These are phyloP conservation scores for Coenobita brevimanus DNA, from an alignment of 1,140 invertebrate species.

Conservation along the genomic window DNA sequence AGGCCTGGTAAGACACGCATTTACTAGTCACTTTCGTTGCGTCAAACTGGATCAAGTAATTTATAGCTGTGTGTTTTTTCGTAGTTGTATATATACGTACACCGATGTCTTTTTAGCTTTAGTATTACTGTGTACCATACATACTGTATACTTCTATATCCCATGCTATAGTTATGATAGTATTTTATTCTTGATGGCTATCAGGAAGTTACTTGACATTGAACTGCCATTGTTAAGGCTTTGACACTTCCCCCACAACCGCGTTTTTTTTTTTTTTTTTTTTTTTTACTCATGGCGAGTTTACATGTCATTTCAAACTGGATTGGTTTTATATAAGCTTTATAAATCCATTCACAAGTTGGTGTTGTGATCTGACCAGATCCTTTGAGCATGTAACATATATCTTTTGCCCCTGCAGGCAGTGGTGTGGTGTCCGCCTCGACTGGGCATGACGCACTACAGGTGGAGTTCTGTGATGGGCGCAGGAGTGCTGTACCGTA, in stretches of 20 bases:
- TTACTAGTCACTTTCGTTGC: neutral
- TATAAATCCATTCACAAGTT: neutral
- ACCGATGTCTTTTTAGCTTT: too few relatives aligned
- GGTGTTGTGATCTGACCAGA: neutral
- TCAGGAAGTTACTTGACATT: too few relatives aligned
- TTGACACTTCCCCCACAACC: too few relatives aligned
- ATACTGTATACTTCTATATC: too few relatives aligned
- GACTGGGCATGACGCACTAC: slow-evolving; percentile 16
- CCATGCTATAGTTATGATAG: too few relatives aligned
- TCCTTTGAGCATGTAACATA: neutral
- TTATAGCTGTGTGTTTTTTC: neutral
- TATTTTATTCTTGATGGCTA: too few relatives aligned
- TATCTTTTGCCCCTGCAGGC: neutral
- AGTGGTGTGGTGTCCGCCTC: slow-evolving; percentile 13
- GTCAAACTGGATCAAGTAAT: neutral
- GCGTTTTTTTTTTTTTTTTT: neutral
- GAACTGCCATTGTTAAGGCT: too few relatives aligned
- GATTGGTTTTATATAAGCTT: too few relatives aligned
- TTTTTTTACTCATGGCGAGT: neutral
- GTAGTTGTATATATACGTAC: neutral
- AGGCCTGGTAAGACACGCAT: neutral
- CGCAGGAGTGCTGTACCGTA: slow-evolving; percentile 29
- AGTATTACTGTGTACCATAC: too few relatives aligned
- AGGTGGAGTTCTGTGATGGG: slow-evolving; percentile 37
- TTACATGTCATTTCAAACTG: too few relatives aligned